A percentile compares a stretch with the other conserved stretches of the same genome.
Evolutionary conservation across 2,113 vertebrate genomes (phyloP).

Genomic region (Pelusios castaneus): DNA sequence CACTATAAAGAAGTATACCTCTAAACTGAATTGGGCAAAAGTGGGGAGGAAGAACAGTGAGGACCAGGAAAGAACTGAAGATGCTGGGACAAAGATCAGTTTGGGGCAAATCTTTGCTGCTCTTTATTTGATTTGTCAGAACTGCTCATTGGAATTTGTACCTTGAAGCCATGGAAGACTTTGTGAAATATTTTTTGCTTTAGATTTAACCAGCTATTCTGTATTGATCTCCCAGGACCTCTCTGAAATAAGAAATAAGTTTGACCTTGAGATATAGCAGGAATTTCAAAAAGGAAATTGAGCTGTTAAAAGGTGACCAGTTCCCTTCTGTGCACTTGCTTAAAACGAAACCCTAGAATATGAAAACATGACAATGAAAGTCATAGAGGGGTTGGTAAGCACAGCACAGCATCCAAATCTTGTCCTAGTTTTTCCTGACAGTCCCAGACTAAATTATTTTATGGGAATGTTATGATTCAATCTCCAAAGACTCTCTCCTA

Average conservation of each 20-base stretch:
- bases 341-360: background rate
- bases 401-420: background rate
- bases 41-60: background rate
- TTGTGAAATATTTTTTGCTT: background rate
- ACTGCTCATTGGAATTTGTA: background rate
- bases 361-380: background rate
- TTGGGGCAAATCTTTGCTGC: background rate
- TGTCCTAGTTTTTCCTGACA: background rate
- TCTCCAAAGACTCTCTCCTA: background rate
- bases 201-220: background rate
- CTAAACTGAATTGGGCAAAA: background rate
- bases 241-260: background rate
- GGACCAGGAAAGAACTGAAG: background rate
- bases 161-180: background rate
- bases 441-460: background rate
- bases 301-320: background rate
- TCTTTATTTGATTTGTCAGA: background rate
- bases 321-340: background rate
- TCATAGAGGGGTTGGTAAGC: background rate
- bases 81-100: background rate
- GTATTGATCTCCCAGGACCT: background rate
- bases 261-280: background rate
- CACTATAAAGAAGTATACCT: background rate
- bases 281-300: background rate
- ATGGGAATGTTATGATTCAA: background rate